Conservation (phyloP, 2,888 invertebrate species). For the Stenodera caucasica region DNA sequence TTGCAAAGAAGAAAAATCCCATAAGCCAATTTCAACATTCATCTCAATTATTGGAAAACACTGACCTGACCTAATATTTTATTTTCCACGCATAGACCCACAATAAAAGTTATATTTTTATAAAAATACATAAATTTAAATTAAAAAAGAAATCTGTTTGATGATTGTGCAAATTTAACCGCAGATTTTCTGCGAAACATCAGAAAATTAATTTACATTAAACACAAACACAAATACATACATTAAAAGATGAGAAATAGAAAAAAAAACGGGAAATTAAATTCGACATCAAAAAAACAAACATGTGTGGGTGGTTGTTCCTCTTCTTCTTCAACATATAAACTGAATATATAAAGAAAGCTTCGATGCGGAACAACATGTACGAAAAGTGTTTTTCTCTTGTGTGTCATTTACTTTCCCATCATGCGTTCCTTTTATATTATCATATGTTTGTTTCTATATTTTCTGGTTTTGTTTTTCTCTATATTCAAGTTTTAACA, state of each 20-base stretch:
- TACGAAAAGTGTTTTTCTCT: not conserved
- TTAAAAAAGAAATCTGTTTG: not conserved
- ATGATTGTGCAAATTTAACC: not conserved
- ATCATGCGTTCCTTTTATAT: not conserved
- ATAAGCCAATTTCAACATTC: too few relatives aligned
- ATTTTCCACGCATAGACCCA: too few relatives aligned
- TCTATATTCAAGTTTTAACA: not conserved
- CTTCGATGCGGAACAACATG: not conserved
- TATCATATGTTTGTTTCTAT: not conserved
- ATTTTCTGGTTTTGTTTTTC: too few relatives aligned
- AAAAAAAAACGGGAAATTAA: not conserved
- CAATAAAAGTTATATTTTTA: too few relatives aligned
- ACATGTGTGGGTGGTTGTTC: not conserved
- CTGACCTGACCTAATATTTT: not conserved
- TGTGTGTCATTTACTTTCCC: not conserved
- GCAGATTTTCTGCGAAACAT: not conserved
- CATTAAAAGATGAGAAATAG: not conserved
- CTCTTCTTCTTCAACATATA: too few relatives aligned
- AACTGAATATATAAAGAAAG: too few relatives aligned
- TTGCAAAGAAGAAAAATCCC: too few relatives aligned
- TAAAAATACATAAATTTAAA: too few relatives aligned
- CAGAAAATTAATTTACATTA: not conserved
- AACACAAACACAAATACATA: not conserved
- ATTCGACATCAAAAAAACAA: not conserved
- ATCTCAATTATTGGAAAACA: too few relatives aligned